Evolutionary conservation across 92 coral and sea anemone species (phyloP).

Genomic region (Phenganax subtilis): DNA sequence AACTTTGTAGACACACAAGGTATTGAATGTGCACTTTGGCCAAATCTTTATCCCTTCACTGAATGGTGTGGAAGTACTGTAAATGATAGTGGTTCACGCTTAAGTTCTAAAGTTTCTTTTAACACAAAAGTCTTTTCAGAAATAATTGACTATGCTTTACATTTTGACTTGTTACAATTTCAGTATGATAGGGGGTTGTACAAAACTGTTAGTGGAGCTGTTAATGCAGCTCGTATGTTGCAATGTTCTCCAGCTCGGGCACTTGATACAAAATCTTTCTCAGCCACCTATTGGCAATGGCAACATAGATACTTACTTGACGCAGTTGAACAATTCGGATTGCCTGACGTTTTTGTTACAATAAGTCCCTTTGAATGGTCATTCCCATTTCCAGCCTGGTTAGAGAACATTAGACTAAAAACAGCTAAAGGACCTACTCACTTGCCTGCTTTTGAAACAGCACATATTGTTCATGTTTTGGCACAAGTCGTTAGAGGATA

Average conservation of each 20-base stretch:
- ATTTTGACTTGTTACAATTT: conserved; percentile 33
- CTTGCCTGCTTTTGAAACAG: conserved; percentile 11
- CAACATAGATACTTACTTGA: conserved; percentile 25
- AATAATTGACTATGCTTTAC: conserved; percentile 32
- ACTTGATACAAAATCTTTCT: conserved; percentile 32
- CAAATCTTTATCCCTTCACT: conserved; percentile 32
- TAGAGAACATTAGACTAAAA: neutral
- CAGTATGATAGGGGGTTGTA: conserved; percentile 39
- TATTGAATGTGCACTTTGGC: conserved; percentile 50
- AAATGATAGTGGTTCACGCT: neutral
- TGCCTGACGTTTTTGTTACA: conserved; percentile 24
- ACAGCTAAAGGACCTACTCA: conserved; percentile 16
- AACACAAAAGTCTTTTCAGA: conserved; percentile 1
- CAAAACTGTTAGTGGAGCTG: conserved; percentile 37
- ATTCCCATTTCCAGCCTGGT: conserved; percentile 27
- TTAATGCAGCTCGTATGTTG: conserved; percentile 5
- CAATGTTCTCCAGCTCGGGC: conserved; percentile 31
- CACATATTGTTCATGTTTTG: neutral
- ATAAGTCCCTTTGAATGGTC: neutral
- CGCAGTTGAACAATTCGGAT: conserved; percentile 27
- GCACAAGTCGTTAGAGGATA: conserved; percentile 33
- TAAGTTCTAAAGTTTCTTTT: conserved; percentile 36
- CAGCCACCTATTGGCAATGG: conserved; percentile 29
- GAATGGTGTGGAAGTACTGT: conserved; percentile 45
- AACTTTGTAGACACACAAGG: conserved; percentile 20